A percentile compares a stretch with the other conserved stretches of the same genome.
Conservation (phyloP, 2,113 vertebrate species). For the Ranitomeya imitator region DNA sequence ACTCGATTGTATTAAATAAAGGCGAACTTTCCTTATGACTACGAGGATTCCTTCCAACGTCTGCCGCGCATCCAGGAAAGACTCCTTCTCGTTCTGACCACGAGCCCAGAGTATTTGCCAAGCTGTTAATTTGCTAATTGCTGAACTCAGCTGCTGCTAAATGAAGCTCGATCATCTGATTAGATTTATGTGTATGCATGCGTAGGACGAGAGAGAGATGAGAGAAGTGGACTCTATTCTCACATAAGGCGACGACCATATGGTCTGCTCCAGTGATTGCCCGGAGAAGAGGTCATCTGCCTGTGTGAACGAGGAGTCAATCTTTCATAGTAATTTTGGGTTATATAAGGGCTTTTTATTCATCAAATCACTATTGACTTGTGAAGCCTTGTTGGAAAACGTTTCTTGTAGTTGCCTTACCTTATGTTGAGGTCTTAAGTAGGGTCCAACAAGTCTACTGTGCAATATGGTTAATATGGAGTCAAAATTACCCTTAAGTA, state of each 20-base stretch:
- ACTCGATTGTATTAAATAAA: slow-evolving; percentile 53
- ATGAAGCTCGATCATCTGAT: accelerated
- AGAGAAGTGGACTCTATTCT: not conserved
- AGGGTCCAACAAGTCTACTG: not conserved
- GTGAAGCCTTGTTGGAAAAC: not conserved
- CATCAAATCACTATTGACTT: not conserved
- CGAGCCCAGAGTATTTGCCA: not conserved
- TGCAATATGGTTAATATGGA: not conserved
- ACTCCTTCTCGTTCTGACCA: not conserved
- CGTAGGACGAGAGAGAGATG: not conserved
- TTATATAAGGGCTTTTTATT: not conserved
- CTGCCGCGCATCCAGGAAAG: slow-evolving; percentile 42
- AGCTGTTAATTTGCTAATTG: not conserved
- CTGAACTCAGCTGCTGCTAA: not conserved
- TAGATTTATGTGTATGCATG: not conserved
- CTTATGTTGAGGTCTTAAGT: not conserved
- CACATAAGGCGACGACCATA: not conserved
- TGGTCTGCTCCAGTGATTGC: not conserved
- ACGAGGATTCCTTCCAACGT: slow-evolving; percentile 41
- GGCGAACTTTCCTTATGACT: slow-evolving; percentile 56
- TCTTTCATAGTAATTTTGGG: not conserved
- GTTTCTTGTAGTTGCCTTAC: not conserved
- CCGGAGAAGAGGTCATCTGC: not conserved
- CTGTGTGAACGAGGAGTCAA: not conserved
- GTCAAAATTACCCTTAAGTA: not conserved